Conservation (phyloP, 2,797 vertebrate species). For the Diplodus puntazzo region DNA sequence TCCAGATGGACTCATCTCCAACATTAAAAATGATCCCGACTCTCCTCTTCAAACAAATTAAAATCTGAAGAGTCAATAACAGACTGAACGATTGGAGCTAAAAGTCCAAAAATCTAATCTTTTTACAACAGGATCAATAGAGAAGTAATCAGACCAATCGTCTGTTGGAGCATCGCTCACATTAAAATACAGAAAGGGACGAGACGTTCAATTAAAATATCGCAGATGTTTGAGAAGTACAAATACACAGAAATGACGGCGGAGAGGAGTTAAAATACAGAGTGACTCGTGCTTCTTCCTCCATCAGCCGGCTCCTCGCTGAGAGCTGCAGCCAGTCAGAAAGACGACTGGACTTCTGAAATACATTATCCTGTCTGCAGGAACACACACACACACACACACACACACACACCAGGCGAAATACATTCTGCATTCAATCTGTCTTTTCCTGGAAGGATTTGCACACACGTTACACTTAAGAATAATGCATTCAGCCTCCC, state of each 20-base stretch:
- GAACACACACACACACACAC: conserved; percentile 26
- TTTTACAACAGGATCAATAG: background rate
- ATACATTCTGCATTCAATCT: conserved; percentile 28
- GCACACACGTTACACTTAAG: conserved; percentile 46
- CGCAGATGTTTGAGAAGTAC: background rate
- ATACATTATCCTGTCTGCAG: conserved; percentile 70
- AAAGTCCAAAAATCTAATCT: background rate
- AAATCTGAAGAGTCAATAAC: background rate
- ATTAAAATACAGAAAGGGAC: background rate
- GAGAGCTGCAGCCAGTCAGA: conserved; percentile 53
- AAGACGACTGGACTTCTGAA: conserved; percentile 56
- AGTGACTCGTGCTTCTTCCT: background rate
- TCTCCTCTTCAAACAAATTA: background rate
- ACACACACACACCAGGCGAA: conserved; percentile 27
- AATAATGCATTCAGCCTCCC: conserved; percentile 41
- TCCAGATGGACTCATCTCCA: background rate
- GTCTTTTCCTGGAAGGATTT: conserved; percentile 60
- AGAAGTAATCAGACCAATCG: background rate
- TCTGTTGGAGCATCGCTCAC: background rate
- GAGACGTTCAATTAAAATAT: no score
- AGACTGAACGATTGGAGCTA: background rate
- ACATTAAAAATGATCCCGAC: background rate
- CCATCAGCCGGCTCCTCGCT: conserved; percentile 30
- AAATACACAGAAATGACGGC: background rate
- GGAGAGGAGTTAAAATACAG: background rate